phyloP scores from a whole-genome alignment of 2,888 invertebrate genomes.

The Tricholauxania praeusta region DNA sequence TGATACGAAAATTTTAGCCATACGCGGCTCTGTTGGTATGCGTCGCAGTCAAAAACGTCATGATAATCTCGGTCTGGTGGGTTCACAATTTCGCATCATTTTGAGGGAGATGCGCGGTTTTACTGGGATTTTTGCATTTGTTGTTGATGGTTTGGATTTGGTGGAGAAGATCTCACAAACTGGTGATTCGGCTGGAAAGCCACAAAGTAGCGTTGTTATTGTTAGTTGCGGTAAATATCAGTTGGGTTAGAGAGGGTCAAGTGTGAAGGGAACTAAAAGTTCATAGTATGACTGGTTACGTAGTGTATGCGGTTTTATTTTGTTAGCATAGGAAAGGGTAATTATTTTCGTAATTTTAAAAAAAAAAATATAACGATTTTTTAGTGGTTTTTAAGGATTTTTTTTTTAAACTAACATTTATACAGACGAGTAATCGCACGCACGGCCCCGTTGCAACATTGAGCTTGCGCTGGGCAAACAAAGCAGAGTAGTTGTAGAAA shows the following conservation, averaged over 20 bases:
- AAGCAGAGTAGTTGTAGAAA: no score
- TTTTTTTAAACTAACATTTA: no score
- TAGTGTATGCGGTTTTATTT: conserved; percentile 24
- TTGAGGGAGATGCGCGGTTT: conserved; percentile 86
- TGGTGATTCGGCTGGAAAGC: conserved; percentile 83
- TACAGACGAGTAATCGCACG: no score
- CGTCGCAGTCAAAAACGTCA: conserved; percentile 83
- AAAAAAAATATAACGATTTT: no score
- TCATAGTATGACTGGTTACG: not conserved
- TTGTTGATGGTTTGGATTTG: conserved; percentile 82
- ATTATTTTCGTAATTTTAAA: conserved; percentile 7
- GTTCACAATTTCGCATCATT: conserved; percentile 85
- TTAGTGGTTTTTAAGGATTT: no score
- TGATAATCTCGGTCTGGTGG: conserved; percentile 85
- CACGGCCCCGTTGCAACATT: no score
- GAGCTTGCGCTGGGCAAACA: no score
- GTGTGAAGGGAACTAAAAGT: conserved; percentile 26
- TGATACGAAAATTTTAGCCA: conserved; percentile 81
- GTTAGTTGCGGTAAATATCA: conserved; percentile 81
- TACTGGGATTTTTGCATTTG: conserved; percentile 85
- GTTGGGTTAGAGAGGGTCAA: conserved; percentile 51
- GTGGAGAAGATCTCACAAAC: conserved; percentile 83
- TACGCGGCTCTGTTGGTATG: conserved; percentile 85
- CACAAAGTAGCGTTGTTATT: conserved; percentile 79
- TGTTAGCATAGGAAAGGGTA: not conserved